Evolutionary conservation across 2,113 vertebrate species (phyloP), one percentile per base, ranked within the genome.

Genomic region (Dicerorhinus sumatrensis): DNA sequence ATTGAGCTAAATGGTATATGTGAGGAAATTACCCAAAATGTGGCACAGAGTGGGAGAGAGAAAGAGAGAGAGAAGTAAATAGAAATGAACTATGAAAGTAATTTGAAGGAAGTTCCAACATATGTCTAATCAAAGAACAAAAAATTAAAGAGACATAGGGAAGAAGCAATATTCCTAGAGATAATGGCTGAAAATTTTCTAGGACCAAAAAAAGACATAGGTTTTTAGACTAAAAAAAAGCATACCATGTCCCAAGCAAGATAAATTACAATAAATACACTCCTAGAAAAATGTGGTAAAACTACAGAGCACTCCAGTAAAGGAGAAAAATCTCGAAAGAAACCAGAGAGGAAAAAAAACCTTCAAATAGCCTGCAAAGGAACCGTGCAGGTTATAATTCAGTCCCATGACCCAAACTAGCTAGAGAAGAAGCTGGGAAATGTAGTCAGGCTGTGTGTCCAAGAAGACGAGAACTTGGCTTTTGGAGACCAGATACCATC

Each of bases 231-330:
- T 73, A 67, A 91, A 81, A 39, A 39, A 79, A 77, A 93, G 60
- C 29, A n/a, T 75, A 73, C 39, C 29, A 48, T 70, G 39, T 76
- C 23, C 42, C 83, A 84, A 88, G 29, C 39, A 84, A 87, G 81
- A 72, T 93, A 54, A 93, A 93, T 67, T 42, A 75, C 92, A 96
- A 92, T 39, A 84, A 91, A 80, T 79, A 70, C 12, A 80, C 29
- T 75, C 58, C 42, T 67, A 96, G 36, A 80, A 94, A 87, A 97
- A 72, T 80, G 33, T 46, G 36, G 77, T 56, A 18, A 88, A 79
- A 84, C 36, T 88, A 83, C 17, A 79, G 60, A 82, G 75, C 4
- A 29, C 23, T 48, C 42, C 33, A 83, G 62, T 69, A 82, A 70
- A 88, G 39, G 27, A 83, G 29, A 82, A 90, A 90, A 89, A 58